Evolutionary conservation across 2,113 vertebrate species (phyloP).

Genomic region (Globicephala melas): DNA sequence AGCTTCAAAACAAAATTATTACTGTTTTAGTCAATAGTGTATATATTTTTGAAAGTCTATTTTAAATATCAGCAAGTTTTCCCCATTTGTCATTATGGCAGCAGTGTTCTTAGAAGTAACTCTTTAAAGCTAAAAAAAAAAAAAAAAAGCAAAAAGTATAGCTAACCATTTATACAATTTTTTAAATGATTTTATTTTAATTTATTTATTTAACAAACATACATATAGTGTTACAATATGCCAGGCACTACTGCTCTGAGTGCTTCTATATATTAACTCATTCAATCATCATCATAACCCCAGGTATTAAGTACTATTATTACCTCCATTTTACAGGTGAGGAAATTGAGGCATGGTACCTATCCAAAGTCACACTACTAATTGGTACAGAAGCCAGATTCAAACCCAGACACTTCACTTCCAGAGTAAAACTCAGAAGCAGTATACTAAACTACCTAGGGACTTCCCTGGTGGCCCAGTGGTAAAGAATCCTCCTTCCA

Average conservation of each 20-base stretch:
- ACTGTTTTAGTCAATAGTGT: background rate
- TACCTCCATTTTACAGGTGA: conserved; percentile 20
- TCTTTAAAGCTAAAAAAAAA: background rate
- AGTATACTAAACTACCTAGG: background rate
- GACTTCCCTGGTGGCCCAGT: no score
- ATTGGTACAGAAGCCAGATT: background rate
- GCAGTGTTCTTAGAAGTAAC: background rate
- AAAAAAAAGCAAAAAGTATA: background rate
- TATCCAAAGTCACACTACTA: background rate
- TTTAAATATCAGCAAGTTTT: background rate
- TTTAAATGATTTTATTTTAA: background rate
- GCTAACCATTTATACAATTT: background rate
- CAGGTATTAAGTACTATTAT: background rate
- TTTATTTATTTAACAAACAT: background rate
- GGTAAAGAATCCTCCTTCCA: no score
- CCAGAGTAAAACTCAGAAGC: background rate
- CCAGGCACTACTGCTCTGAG: background rate
- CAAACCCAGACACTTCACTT: background rate
- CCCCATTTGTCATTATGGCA: background rate
- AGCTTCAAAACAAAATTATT: background rate
- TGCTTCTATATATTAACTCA: background rate
- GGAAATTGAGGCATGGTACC: background rate
- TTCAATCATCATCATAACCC: background rate
- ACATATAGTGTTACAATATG: background rate
- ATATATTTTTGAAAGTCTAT: background rate